A percentile compares a stretch with the other conserved stretches of the same genome.
These are phyloP conservation scores for Drosophila micromelanica DNA, from an alignment of 1,140 invertebrate genomes.

Conservation along the genomic window DNA sequence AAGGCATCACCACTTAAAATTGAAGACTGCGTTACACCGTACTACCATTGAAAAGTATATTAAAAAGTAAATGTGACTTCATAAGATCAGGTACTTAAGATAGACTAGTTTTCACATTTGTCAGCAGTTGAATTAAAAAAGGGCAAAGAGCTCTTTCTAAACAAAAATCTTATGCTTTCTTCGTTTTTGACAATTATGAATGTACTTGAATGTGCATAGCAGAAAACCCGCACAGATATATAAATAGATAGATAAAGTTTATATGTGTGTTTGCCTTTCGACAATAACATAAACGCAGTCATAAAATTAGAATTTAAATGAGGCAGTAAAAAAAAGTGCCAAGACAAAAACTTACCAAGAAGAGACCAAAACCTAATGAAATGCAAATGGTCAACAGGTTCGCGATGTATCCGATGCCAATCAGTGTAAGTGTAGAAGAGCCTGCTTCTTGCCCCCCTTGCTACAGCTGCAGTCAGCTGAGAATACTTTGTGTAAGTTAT, in stretches of 20 bases:
- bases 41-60: not conserved
- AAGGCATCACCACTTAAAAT: no score
- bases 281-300: constrained; percentile 73
- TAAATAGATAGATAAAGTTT: constrained; percentile 52
- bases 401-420: constrained; percentile 54
- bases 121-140: constrained; percentile 17
- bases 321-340: constrained; percentile 67
- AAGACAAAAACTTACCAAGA: constrained; percentile 30
- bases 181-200: constrained; percentile 57
- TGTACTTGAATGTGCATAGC: constrained; percentile 47
- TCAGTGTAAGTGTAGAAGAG: constrained; percentile 68
- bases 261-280: constrained; percentile 56
- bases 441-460: constrained; percentile 4
- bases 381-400: constrained; percentile 84
- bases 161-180: constrained; percentile 25
- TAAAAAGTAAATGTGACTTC: not conserved
- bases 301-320: constrained; percentile 81
- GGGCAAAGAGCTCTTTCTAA: constrained; percentile 2
- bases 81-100: not conserved
- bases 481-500: constrained; percentile 75
- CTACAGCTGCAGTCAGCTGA: constrained; percentile 8
- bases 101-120: constrained; percentile 4
- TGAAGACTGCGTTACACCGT: no score
- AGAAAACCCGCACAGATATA: constrained; percentile 48
- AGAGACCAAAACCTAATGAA: constrained; percentile 52